phyloP scores from a whole-genome alignment of 2,113 vertebrate species.

The Gnathonemus longibarbis region DNA sequence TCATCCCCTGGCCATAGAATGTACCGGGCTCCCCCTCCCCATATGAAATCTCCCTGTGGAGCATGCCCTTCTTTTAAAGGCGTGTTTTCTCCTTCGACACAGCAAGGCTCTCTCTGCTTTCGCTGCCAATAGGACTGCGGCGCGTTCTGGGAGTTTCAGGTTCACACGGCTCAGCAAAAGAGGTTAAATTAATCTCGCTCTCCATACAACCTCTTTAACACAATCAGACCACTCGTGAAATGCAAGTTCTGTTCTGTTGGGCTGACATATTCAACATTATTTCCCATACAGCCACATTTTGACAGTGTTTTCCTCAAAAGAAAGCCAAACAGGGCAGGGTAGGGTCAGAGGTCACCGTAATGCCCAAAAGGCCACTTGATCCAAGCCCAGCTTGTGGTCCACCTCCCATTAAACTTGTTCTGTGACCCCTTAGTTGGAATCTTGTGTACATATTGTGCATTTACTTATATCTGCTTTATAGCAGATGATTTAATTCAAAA shows the following conservation, averaged over 20 bases:
- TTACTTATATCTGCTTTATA: neutral
- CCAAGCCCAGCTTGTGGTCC: neutral
- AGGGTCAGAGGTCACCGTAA: neutral
- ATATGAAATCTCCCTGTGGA: neutral
- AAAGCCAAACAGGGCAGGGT: neutral
- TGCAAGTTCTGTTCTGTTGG: neutral
- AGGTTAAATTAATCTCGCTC: neutral
- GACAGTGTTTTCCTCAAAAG: neutral
- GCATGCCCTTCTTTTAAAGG: neutral
- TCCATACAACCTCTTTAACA: neutral
- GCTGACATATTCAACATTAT: neutral
- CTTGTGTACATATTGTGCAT: neutral
- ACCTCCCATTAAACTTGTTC: neutral
- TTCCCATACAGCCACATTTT: neutral
- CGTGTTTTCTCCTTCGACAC: neutral
- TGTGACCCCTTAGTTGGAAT: neutral
- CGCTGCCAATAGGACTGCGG: neutral
- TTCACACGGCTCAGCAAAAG: neutral
- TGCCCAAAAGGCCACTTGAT: neutral
- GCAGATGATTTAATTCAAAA: neutral
- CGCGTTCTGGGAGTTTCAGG: neutral
- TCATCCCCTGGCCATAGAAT: neutral
- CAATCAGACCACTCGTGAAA: neutral
- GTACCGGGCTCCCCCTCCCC: neutral
- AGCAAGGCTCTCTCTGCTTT: neutral